These are phyloP conservation scores for Eleutherodactylus coqui DNA, from an alignment of 2,797 vertebrate genomes.

Conservation along the genomic window DNA sequence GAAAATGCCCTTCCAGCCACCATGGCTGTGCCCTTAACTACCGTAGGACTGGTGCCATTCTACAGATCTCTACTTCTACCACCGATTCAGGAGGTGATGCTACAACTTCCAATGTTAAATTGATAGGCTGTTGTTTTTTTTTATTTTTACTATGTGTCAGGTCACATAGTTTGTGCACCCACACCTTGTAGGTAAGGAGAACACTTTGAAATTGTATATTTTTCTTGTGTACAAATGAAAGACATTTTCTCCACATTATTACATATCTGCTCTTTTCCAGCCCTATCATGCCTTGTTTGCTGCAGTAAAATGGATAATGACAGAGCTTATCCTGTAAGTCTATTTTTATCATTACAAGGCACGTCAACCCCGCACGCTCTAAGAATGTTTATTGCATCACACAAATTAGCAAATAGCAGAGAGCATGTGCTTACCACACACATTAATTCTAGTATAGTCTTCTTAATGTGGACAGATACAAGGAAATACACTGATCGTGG, in stretches of 20 bases:
- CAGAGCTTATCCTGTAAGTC: slow-evolving; percentile 96
- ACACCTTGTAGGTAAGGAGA: neutral
- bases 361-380: slow-evolving; percentile 9
- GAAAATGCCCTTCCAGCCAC: neutral
- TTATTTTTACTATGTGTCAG: neutral
- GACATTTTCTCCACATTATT: neutral
- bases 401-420: slow-evolving; percentile 6
- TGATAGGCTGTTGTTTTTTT: neutral
- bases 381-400: slow-evolving; percentile 58
- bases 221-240: neutral
- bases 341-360: slow-evolving; percentile 24
- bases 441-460: neutral
- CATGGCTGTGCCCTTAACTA: neutral
- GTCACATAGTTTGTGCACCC: neutral
- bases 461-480: slow-evolving; percentile 33
- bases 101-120: neutral
- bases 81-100: neutral
- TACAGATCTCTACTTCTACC: neutral
- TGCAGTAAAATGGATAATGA: slow-evolving; percentile 93
- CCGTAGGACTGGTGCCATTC: too few species aligned
- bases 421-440: slow-evolving; percentile 9
- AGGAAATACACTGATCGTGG: slow-evolving; percentile 72
- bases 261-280: slow-evolving; percentile 75
- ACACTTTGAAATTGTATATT: neutral
- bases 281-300: slow-evolving; percentile 93